Evolutionary conservation across 2,113 vertebrate species (phyloP).

Genomic region (Himantopus leucocephalus): DNA sequence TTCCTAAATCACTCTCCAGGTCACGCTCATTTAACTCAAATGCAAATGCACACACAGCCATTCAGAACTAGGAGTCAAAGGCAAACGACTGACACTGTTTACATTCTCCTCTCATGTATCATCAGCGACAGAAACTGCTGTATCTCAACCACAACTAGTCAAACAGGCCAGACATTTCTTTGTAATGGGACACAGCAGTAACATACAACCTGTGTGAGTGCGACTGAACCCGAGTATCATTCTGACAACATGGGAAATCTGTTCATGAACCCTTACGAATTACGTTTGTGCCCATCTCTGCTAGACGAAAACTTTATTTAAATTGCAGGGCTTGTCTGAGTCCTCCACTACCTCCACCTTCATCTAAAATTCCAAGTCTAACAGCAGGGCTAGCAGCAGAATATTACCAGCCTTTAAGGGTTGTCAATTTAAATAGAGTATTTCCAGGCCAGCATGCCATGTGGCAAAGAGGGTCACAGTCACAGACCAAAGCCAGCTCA

Average conservation of each 20-base stretch:
- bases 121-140: conserved; percentile 5
- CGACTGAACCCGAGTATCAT: neutral
- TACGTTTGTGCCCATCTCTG: neutral
- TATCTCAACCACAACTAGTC: conserved; percentile 29
- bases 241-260: neutral
- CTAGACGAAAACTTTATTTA: neutral
- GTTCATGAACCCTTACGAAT: neutral
- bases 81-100: neutral
- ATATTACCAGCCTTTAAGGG: neutral
- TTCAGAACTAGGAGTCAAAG: neutral
- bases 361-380: neutral
- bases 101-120: conserved; percentile 6
- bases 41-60: neutral
- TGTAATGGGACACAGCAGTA: neutral
- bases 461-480: neutral
- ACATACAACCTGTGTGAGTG: neutral
- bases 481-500: neutral
- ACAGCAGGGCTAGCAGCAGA: neutral
- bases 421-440: neutral
- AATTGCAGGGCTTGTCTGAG: neutral
- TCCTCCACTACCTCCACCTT: neutral
- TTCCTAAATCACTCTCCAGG: neutral
- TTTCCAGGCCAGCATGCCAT: neutral
- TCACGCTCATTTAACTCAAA: neutral
- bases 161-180: conserved; percentile 19